phyloP scores from a whole-genome alignment of 2,113 vertebrate species.

The Anhinga rufa region DNA sequence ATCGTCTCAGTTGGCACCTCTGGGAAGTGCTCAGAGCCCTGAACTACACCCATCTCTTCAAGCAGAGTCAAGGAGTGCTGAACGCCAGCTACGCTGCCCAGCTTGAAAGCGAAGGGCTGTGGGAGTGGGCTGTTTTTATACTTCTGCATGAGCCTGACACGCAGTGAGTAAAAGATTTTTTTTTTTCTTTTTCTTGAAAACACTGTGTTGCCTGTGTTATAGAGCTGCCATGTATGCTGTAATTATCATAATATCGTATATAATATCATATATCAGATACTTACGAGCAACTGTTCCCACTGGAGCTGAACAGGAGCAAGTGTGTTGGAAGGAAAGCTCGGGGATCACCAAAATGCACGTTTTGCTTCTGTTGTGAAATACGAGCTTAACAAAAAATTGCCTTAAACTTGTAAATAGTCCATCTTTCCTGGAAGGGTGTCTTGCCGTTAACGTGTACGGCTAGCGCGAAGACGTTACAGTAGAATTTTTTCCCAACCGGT shows the following conservation, averaged over 20 bases:
- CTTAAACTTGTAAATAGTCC: neutral
- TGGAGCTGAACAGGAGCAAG: neutral
- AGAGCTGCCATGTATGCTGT: accelerated
- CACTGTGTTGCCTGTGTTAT: accelerated
- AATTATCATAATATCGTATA: too few relatives aligned
- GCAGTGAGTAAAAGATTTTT: constrained; percentile 54
- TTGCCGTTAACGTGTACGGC: neutral
- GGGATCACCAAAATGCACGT: neutral
- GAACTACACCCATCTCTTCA: constrained; percentile 83
- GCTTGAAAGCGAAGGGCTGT: constrained; percentile 87
- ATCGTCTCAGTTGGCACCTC: constrained; percentile 93
- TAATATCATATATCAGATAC: too few relatives aligned
- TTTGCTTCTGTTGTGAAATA: neutral
- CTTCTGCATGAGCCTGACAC: constrained; percentile 84
- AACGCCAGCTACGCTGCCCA: constrained; percentile 89
- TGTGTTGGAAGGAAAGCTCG: neutral
- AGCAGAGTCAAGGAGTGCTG: constrained; percentile 79
- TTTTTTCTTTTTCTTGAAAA: too few relatives aligned
- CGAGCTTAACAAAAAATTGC: neutral
- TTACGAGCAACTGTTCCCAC: neutral
- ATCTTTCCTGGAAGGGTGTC: too few relatives aligned
- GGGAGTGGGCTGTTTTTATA: constrained; percentile 91
- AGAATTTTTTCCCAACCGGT: neutral
- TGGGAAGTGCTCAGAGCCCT: constrained; percentile 90
- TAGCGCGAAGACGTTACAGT: too few relatives aligned